phyloP scores from a whole-genome alignment of 2,888 invertebrate genomes.

The Bedellia somnulentella region DNA sequence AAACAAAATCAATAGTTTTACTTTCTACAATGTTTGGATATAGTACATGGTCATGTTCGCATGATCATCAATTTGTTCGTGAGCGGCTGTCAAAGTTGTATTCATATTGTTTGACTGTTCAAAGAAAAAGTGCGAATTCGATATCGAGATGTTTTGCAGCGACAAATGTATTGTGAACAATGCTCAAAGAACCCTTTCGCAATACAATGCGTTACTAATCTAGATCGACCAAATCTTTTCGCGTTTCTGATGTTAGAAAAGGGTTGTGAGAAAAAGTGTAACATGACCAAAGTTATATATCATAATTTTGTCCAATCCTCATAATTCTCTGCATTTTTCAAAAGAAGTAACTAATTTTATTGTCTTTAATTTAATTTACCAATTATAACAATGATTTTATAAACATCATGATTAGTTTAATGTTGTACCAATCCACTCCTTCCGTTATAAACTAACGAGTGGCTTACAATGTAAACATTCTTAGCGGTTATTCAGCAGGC shows the following conservation, averaged over 20 bases:
- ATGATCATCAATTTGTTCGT: neutral
- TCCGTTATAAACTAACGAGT: no score
- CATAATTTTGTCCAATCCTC: neutral
- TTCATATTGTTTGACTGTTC: constrained; percentile 33
- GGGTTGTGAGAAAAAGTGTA: constrained; percentile 5
- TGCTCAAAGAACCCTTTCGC: constrained; percentile 33
- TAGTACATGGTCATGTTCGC: constrained; percentile 1
- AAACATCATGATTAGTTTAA: no score
- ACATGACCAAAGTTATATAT: constrained; percentile 8
- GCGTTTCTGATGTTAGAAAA: neutral
- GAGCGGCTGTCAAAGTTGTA: constrained; percentile 19
- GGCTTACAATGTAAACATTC: no score
- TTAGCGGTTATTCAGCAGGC: no score
- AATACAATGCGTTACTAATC: constrained; percentile 40
- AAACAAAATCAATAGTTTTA: neutral
- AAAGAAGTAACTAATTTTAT: no score
- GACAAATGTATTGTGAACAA: constrained; percentile 21
- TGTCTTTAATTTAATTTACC: no score
- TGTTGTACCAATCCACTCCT: no score
- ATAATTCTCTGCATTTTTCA: no score
- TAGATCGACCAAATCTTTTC: constrained; percentile 22
- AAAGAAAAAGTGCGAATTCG: constrained; percentile 20
- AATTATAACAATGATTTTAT: no score
- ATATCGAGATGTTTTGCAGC: constrained; percentile 21
- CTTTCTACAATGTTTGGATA: constrained; percentile 3